Percentiles rank a stretch among this genome's conserved stretches.
Conservation (phyloP, 2,113 vertebrate species). For the Lamprologus speciosus region DNA sequence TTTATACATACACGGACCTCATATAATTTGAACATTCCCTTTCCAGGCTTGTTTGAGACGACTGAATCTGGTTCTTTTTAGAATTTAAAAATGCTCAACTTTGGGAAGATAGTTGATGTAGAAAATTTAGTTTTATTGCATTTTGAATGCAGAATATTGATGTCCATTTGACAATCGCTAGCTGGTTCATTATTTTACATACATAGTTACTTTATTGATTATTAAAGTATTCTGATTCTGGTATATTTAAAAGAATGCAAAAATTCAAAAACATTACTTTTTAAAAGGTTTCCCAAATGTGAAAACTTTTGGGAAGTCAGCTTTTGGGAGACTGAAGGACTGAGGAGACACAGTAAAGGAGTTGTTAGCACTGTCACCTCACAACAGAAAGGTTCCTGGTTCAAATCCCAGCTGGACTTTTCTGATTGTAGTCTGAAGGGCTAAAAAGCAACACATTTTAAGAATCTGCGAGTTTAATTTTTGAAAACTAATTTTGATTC, state of each 20-base stretch:
- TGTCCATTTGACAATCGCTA: background rate
- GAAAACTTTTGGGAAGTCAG: background rate
- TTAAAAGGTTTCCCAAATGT: background rate
- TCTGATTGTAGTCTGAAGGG: background rate
- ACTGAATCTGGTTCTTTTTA: background rate
- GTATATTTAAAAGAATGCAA: background rate
- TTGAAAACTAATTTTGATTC: rapidly evolving
- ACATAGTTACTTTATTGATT: background rate
- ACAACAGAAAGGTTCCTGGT: background rate
- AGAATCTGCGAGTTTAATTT: background rate
- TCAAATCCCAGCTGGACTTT: background rate
- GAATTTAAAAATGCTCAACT: background rate
- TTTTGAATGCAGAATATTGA: background rate
- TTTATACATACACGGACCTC: rapidly evolving
- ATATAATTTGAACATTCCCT: background rate
- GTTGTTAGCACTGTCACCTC: background rate
- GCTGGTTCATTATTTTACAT: background rate
- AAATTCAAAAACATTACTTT: rapidly evolving
- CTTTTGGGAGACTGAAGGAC: background rate
- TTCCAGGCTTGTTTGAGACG: background rate
- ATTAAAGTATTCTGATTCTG: background rate
- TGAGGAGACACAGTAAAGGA: background rate
- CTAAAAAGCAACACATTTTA: background rate
- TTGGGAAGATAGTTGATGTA: background rate
- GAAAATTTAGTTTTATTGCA: background rate